These are phyloP conservation scores for Thaumatotibia leucotreta DNA, from an alignment of 1,140 invertebrate genomes.

Conservation along the genomic window DNA sequence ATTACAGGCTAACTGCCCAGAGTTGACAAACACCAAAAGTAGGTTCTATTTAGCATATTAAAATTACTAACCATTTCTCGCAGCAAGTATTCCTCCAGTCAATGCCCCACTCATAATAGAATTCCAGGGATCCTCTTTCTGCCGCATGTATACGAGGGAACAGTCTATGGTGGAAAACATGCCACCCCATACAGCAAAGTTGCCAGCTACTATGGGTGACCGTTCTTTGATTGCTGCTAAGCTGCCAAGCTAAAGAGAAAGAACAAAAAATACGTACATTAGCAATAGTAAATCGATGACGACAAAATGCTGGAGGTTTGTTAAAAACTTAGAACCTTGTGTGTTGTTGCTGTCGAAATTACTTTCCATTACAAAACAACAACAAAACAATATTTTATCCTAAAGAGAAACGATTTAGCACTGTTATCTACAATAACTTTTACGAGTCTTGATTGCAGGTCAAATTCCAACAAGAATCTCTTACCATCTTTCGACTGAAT, in stretches of 20 bases:
- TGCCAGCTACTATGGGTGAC: conserved; percentile 94
- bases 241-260: conserved; percentile 81
- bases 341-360: too few species aligned
- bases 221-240: conserved; percentile 90
- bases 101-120: conserved; percentile 97
- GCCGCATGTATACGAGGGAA: conserved; percentile 92
- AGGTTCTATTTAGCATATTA: too few species aligned
- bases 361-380: too few species aligned
- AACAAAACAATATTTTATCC: too few species aligned
- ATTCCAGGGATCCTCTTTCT: conserved; percentile 99
- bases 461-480: conserved; percentile 21
- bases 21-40: too few species aligned
- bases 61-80: conserved; percentile 86
- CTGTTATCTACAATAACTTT: neutral
- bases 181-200: conserved; percentile 96
- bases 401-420: neutral
- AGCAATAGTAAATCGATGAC: too few species aligned
- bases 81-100: conserved; percentile 96
- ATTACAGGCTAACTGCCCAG: too few species aligned
- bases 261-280: too few species aligned
- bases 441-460: neutral
- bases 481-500: conserved; percentile 83
- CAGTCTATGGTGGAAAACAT: conserved; percentile 99
- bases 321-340: too few species aligned
- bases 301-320: too few species aligned